Evolutionary conservation across 2,797 vertebrate species (phyloP).

Genomic region (Epinephelus malabaricus): DNA sequence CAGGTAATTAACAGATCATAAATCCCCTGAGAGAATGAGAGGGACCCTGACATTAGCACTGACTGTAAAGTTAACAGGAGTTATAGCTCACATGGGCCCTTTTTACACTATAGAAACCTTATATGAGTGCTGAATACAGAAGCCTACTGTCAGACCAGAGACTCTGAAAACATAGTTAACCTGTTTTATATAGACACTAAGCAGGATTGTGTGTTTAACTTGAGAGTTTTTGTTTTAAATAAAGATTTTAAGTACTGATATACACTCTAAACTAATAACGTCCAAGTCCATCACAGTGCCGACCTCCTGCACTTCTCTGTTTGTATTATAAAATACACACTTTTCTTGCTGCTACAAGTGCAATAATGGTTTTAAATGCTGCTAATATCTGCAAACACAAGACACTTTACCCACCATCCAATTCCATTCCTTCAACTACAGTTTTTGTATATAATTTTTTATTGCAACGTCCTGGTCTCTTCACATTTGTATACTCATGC

Average conservation of each 20-base stretch:
- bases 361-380: neutral
- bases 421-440: neutral
- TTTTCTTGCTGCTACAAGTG: neutral
- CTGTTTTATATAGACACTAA: neutral
- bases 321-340: slow-evolving; percentile 10
- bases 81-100: neutral
- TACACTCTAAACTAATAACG: neutral
- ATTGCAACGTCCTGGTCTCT: neutral
- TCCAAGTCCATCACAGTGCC: neutral
- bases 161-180: neutral
- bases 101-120: slow-evolving; percentile 1
- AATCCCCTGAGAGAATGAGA: slow-evolving; percentile 38
- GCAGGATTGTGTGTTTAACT: neutral
- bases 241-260: neutral
- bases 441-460: neutral
- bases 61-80: slow-evolving; percentile 6
- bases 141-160: neutral
- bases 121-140: neutral
- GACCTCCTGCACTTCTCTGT: neutral
- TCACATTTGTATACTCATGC: neutral
- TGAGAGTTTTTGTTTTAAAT: neutral
- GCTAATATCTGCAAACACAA: neutral
- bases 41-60: slow-evolving; percentile 2
- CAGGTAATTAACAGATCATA: slow-evolving; percentile 32
- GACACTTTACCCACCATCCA: neutral